These are phyloP conservation scores for crab-eating macaque (Macaca fascicularis) DNA, from an alignment of 2,113 vertebrate genomes.

Conservation along the genomic window DNA sequence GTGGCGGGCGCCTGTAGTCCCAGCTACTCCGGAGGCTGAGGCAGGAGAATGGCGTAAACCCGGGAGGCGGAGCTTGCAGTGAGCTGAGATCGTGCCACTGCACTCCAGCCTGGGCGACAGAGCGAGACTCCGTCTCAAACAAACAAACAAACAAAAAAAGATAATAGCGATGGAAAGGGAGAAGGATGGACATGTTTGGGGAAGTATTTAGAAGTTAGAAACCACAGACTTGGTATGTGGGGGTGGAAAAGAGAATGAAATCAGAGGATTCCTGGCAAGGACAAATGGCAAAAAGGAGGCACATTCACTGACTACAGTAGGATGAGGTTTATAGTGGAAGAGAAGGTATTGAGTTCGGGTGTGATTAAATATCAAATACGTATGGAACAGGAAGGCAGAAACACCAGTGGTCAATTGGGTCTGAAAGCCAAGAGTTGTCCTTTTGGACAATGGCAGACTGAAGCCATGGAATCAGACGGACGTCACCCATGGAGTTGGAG, in stretches of 20 bases:
- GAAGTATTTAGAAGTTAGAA: not conserved
- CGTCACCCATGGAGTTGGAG: fast-evolving
- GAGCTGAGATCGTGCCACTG: no score
- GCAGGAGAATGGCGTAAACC: no score
- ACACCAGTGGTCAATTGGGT: fast-evolving
- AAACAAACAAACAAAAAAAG: no score
- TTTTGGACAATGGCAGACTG: not conserved
- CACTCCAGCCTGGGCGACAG: no score
- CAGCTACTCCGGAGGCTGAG: no score
- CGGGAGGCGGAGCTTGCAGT: no score
- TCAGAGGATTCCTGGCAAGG: not conserved
- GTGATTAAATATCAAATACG: not conserved
- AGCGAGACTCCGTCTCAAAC: no score
- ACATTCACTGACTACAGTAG: fast-evolving
- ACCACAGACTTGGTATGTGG: fast-evolving
- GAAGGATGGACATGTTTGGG: fast-evolving
- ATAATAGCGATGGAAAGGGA: fast-evolving
- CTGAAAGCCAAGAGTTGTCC: not conserved
- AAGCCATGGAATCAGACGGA: not conserved
- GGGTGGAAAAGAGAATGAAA: not conserved
- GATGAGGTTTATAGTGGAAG: fast-evolving
- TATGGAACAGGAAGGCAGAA: fast-evolving
- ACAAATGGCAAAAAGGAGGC: not conserved
- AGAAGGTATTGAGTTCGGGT: fast-evolving
- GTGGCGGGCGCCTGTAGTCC: no score